Conservation (phyloP, 2,113 vertebrate species). For the Rhinolophus sinicus region DNA sequence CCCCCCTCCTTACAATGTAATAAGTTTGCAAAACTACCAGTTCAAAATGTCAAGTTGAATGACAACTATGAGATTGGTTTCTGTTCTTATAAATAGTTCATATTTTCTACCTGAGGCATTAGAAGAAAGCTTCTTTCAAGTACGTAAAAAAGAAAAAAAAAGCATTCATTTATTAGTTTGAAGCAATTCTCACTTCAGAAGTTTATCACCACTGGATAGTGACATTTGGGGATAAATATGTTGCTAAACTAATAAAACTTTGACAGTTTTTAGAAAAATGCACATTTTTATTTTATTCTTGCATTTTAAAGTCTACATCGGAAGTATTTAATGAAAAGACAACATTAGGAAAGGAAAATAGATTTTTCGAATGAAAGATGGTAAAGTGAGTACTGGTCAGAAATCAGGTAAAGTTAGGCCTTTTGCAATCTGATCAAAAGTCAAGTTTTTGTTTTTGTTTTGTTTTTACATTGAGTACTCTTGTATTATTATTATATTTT, state of each 20-base stretch:
- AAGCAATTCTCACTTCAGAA: slow-evolving; percentile 27
- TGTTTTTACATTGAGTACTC: slow-evolving; percentile 30
- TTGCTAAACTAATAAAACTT: slow-evolving; percentile 14
- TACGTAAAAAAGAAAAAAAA: neutral
- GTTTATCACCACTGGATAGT: neutral
- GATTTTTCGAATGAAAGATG: slow-evolving; percentile 44
- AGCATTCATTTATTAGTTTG: neutral
- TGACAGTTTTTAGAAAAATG: neutral
- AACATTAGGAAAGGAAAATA: slow-evolving; percentile 42
- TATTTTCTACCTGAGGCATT: neutral
- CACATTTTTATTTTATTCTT: neutral
- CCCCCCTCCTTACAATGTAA: neutral
- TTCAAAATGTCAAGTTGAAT: slow-evolving; percentile 49
- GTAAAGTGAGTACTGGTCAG: slow-evolving; percentile 1
- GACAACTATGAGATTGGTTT: slow-evolving; percentile 8
- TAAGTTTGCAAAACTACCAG: neutral
- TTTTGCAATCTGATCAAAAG: slow-evolving; percentile 56
- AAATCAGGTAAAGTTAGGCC: slow-evolving; percentile 40
- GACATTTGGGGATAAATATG: neutral
- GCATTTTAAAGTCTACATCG: neutral
- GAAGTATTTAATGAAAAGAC: neutral
- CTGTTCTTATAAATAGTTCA: neutral
- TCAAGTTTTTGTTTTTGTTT: neutral
- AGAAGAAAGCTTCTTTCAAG: slow-evolving; percentile 41
- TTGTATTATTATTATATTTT: slow-evolving; percentile 54